Evolutionary conservation across 1,140 invertebrate genomes (phyloP).

Genomic region (Aphis craccivora): DNA sequence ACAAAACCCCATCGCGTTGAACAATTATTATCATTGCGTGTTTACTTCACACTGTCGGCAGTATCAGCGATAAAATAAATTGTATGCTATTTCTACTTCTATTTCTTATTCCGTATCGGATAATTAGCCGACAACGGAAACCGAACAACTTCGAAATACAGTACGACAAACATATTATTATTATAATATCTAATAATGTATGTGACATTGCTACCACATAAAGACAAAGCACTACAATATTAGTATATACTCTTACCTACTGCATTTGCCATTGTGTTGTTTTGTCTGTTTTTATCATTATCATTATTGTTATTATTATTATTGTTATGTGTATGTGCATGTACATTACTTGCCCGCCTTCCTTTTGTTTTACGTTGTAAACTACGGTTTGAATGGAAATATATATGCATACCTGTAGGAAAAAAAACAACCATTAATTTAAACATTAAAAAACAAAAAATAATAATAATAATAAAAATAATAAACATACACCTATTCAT

Average conservation of each 20-base stretch:
- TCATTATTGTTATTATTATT: background rate
- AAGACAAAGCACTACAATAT: background rate
- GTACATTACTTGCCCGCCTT: slow-evolving; percentile 22
- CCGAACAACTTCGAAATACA: background rate
- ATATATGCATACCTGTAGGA: slow-evolving; percentile 20
- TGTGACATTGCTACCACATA: background rate
- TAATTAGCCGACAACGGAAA: background rate
- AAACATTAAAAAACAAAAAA: slow-evolving; percentile 1
- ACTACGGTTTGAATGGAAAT: background rate
- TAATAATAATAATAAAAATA: background rate
- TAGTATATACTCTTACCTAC: background rate
- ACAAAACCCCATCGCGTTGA: background rate
- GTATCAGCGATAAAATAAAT: background rate
- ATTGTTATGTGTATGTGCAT: background rate
- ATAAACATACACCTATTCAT: background rate
- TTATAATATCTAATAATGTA: background rate
- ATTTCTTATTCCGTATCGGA: background rate
- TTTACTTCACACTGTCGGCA: background rate
- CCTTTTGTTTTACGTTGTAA: slow-evolving; percentile 27
- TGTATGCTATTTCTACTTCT: background rate
- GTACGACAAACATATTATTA: background rate
- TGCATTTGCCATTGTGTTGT: background rate
- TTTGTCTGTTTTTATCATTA: background rate
- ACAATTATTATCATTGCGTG: background rate
- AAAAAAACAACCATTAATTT: slow-evolving; percentile 26